These are phyloP conservation scores for Halictus quadricinctus DNA, from an alignment of 2,888 invertebrate species.

Conservation along the genomic window DNA sequence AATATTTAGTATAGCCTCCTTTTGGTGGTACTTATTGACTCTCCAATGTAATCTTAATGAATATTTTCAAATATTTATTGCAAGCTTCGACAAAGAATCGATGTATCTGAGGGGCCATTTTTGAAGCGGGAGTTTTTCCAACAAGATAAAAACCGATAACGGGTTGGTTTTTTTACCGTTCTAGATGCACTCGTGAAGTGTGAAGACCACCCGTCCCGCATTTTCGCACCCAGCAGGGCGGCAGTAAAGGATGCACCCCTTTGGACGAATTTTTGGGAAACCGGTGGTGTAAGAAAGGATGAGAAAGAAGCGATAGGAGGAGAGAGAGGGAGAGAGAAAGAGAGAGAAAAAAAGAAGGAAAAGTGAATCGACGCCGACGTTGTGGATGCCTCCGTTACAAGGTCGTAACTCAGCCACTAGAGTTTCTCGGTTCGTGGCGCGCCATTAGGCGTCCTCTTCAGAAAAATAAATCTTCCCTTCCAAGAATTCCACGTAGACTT, in stretches of 20 bases:
- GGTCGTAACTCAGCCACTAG: conserved; percentile 79
- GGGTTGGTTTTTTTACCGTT: background rate
- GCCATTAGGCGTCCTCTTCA: conserved; percentile 79
- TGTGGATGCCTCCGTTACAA: conserved; percentile 76
- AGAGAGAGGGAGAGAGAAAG: background rate
- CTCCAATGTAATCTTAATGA: too few relatives aligned
- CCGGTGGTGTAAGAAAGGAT: background rate
- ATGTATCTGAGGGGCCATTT: background rate
- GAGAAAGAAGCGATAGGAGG: conserved; percentile 6
- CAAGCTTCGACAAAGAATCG: too few relatives aligned
- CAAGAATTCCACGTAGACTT: conserved; percentile 70
- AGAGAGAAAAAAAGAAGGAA: conserved; percentile 16
- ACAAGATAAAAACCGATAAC: background rate
- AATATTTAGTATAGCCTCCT: too few relatives aligned
- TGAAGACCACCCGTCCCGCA: conserved; percentile 28
- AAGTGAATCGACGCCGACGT: conserved; percentile 70
- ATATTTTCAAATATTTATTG: too few relatives aligned
- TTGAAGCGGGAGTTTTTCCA: background rate
- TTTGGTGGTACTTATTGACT: too few relatives aligned
- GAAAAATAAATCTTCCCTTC: conserved; percentile 81
- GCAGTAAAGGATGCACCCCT: conserved; percentile 38
- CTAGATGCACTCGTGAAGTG: conserved; percentile 8
- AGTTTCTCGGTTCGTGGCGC: conserved; percentile 75
- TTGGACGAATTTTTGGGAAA: conserved; percentile 44
- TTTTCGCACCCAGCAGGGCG: conserved; percentile 41